Evolutionary conservation across 2,797 vertebrate genomes (phyloP).

Genomic region (Alectoris magna): DNA sequence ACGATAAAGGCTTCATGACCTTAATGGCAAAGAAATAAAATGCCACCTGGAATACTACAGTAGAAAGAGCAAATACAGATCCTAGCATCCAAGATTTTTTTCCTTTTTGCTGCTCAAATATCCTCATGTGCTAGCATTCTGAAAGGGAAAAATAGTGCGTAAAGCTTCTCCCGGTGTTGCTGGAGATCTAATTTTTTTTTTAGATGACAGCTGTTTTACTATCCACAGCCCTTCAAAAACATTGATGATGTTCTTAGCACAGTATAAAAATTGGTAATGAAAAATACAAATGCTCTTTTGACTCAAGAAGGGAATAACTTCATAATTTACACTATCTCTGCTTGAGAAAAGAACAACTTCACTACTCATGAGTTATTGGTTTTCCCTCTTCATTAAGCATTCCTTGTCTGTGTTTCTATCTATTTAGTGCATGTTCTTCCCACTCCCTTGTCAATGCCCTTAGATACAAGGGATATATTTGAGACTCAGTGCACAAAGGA

Average conservation of each 20-base stretch:
- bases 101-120: background rate
- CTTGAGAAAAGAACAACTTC: constrained; percentile 44
- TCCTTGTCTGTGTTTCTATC: constrained; percentile 49
- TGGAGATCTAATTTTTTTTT: background rate
- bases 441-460: constrained; percentile 37
- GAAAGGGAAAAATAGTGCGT: background rate
- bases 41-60: background rate
- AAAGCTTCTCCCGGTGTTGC: background rate
- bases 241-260: background rate
- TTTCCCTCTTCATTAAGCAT: constrained; percentile 57
- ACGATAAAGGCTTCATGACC: background rate
- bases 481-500: constrained; percentile 24
- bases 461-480: constrained; percentile 52
- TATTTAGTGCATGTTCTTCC: constrained; percentile 51
- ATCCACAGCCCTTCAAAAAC: background rate
- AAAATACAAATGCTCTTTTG: constrained; percentile 61
- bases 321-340: constrained; percentile 43
- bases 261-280: constrained; percentile 31
- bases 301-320: constrained; percentile 40
- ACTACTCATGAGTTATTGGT: constrained; percentile 42
- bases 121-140: background rate
- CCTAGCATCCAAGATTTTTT: background rate
- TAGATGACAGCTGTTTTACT: constrained; percentile 16
- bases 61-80: background rate
- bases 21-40: background rate